These are phyloP conservation scores for Fragum whitleyi DNA, from an alignment of 2,888 invertebrate genomes.

Conservation along the genomic window DNA sequence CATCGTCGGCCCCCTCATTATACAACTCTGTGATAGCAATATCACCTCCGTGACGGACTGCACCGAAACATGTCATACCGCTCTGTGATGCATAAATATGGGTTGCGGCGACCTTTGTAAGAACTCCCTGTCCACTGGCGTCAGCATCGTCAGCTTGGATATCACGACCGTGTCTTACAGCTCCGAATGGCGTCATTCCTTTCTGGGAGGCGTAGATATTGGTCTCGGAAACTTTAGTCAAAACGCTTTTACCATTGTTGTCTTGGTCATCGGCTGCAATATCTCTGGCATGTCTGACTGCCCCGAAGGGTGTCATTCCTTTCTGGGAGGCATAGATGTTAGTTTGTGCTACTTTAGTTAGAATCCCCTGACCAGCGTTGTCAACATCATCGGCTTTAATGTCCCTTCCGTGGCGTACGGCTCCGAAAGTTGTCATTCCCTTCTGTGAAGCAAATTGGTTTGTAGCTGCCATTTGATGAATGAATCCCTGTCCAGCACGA, in stretches of 20 bases:
- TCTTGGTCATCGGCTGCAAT: constrained; percentile 57
- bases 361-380: constrained; percentile 62
- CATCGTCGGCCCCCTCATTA: constrained; percentile 45
- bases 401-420: constrained; percentile 72
- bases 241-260: constrained; percentile 45
- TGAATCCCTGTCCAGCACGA: constrained; percentile 79
- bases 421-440: constrained; percentile 77
- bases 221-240: constrained; percentile 53
- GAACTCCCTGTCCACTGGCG: constrained; percentile 50
- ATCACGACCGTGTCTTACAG: constrained; percentile 59
- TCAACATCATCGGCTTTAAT: constrained; percentile 64
- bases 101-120: constrained; percentile 82
- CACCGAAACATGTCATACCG: constrained; percentile 72
- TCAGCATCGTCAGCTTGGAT: constrained; percentile 56
- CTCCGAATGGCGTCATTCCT: constrained; percentile 64
- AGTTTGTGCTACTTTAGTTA: constrained; percentile 63
- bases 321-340: constrained; percentile 64
- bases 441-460: constrained; percentile 78
- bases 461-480: constrained; percentile 78
- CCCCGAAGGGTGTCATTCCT: constrained; percentile 67
- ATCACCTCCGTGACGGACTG: constrained; percentile 60
- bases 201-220: constrained; percentile 63
- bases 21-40: constrained; percentile 55
- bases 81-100: constrained; percentile 83
- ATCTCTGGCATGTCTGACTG: constrained; percentile 59